Base-by-base conservation (phyloP, 2,888 invertebrate species). In the Norana najaformis region DNA sequence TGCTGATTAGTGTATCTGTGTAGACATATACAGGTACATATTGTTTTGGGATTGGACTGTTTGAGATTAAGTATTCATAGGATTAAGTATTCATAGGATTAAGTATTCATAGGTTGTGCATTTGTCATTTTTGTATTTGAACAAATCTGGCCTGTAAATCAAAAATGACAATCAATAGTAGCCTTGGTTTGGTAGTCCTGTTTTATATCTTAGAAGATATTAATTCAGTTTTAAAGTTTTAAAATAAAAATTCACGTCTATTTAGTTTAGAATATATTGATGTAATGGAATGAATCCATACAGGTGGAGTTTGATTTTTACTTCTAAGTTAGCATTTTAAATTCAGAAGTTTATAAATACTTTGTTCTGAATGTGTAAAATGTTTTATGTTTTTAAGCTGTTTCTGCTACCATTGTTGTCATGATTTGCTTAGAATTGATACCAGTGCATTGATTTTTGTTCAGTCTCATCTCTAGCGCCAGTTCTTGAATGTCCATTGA, bases 401-500 rank as follows among this genome's bases (percentile, higher is more conserved):
- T 30, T n/a, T 69, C n/a, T 69, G 69, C 69, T 69, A n/a, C 30
- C 30, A n/a, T 30, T n/a, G n/a, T 69, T 69, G 69, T n/a, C n/a
- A n/a, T n/a, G n/a, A 13, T 69, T 69, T 69, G 69, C 69, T 69
- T 69, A 69, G 53, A 30, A 30, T 53, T 53, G 53, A 53, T 30
- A n/a, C 11, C 0, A 11, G 30, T 69, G 14, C 16, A 69, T 69
- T 69, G 69, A 69, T 69, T 85, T 36, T 36, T 35, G 20, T 85
- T 85, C 85, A 85, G 85, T 34, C 85, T 39, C 90, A 39, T 83
- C 39, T 82, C 83, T 23, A 47, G 39, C 36, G 83, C 89, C 47
- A 20, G 11, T 38, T 83, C 47, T 47, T 36, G 88, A 88, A 30
- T 89, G 89, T 38, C 16, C 13, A n/a, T 30, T 37, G n/a, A 16